phyloP scores from a whole-genome alignment of 1,140 invertebrate species.

The Mycetomoellerius zeteki region DNA sequence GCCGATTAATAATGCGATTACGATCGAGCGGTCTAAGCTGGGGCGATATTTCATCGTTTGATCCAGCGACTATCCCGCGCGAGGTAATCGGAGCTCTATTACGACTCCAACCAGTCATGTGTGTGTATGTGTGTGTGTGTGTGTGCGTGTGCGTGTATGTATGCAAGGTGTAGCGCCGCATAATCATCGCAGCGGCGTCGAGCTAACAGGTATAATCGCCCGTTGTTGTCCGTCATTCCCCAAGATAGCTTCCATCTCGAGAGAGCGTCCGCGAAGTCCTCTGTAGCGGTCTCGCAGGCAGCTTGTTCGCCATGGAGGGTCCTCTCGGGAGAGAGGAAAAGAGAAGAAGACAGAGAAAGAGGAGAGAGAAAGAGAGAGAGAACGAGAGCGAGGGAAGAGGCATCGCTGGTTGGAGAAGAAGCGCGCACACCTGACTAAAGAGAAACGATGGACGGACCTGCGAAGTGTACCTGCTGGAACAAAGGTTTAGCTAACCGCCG shows the following conservation, averaged over 20 bases:
- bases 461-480: conserved; percentile 46
- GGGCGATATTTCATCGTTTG: conserved; percentile 58
- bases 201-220: conserved; percentile 48
- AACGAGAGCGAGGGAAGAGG: neutral
- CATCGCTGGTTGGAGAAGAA: neutral
- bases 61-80: conserved; percentile 33
- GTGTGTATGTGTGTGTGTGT: neutral
- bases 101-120: conserved; percentile 29
- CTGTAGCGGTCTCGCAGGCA: conserved; percentile 7
- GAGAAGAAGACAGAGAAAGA: neutral
- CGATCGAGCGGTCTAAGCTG: conserved; percentile 40
- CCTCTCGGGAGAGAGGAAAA: neutral
- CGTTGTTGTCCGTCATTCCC: conserved; percentile 39
- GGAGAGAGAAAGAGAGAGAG: neutral
- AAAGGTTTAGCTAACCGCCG: conserved; percentile 41
- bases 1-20: conserved; percentile 61
- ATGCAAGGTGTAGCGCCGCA: conserved; percentile 52
- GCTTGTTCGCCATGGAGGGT: conserved; percentile 41
- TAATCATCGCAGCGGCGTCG: conserved; percentile 48
- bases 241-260: conserved; percentile 48
- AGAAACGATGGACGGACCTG: conserved; percentile 33
- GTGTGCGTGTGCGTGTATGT: neutral
- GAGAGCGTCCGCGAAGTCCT: conserved; percentile 6
- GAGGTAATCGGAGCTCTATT: conserved; percentile 44
- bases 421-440: conserved; percentile 68